A percentile compares a stretch with the other conserved stretches of the same genome.
Evolutionary conservation across 2,797 vertebrate species (phyloP).

Genomic region (Oophaga sylvatica): DNA sequence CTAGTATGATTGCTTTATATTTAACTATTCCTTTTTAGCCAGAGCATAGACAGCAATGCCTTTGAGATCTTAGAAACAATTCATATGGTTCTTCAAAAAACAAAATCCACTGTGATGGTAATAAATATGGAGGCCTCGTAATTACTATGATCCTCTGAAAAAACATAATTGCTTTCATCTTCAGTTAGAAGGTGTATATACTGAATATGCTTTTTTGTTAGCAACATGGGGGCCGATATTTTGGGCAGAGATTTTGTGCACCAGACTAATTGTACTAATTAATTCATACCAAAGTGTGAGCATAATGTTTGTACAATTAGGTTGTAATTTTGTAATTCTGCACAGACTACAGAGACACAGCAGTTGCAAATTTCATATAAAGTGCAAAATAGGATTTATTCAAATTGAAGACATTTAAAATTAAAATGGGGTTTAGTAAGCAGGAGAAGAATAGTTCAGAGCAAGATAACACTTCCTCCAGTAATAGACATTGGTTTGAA

Average conservation of each 20-base stretch:
- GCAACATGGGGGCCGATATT: constrained; percentile 60
- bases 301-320: constrained; percentile 68
- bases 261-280: constrained; percentile 67
- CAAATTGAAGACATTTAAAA: constrained; percentile 65
- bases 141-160: constrained; percentile 52
- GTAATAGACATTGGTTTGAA: constrained; percentile 53
- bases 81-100: constrained; percentile 54
- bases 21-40: constrained; percentile 2
- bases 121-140: constrained; percentile 48
- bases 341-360: constrained; percentile 66
- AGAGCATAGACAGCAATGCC: constrained; percentile 33
- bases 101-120: constrained; percentile 58
- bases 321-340: constrained; percentile 62
- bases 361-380: constrained; percentile 67
- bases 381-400: constrained; percentile 62
- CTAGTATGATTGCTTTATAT: background rate
- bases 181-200: constrained; percentile 32
- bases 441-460: constrained; percentile 47
- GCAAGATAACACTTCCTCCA: constrained; percentile 52
- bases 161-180: constrained; percentile 58
- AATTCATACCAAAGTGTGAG: constrained; percentile 62
- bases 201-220: constrained; percentile 51
- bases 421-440: constrained; percentile 60
- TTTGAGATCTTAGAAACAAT: constrained; percentile 45
- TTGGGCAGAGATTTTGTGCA: constrained; percentile 65